phyloP scores from a whole-genome alignment of 2,888 invertebrate genomes.

The Monoplex corrugatus region DNA sequence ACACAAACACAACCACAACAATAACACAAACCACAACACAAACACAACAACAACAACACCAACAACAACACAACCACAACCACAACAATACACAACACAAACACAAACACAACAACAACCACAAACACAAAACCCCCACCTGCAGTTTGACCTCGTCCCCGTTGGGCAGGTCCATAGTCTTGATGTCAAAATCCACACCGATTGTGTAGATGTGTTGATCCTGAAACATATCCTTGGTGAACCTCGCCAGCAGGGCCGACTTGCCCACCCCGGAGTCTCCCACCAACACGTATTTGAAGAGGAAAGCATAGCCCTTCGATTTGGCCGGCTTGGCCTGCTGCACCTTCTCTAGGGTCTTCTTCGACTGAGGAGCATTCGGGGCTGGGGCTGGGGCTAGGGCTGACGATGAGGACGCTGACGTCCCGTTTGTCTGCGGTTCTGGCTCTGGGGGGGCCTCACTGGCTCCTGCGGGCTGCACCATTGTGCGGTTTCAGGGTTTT shows the following conservation, averaged over 20 bases:
- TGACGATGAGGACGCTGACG: too few relatives aligned
- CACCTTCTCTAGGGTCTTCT: background rate
- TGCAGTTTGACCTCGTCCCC: constrained; percentile 41
- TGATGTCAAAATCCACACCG: constrained; percentile 44
- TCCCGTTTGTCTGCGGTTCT: too few relatives aligned
- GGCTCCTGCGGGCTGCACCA: too few relatives aligned
- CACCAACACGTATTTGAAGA: constrained; percentile 37
- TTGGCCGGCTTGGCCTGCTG: background rate
- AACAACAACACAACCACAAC: too few relatives aligned
- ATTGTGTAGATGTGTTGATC: constrained; percentile 9
- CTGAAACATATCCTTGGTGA: background rate
- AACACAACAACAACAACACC: too few relatives aligned
- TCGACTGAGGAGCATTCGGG: background rate
- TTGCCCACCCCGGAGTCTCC: constrained; percentile 37
- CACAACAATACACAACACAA: too few relatives aligned
- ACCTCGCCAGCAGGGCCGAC: constrained; percentile 27
- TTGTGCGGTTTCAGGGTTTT: too few relatives aligned
- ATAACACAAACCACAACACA: too few relatives aligned
- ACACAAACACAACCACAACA: too few relatives aligned
- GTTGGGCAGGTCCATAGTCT: constrained; percentile 9
- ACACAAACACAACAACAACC: too few relatives aligned
- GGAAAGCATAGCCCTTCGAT: constrained; percentile 33
- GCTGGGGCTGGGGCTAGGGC: background rate
- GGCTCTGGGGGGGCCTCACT: too few relatives aligned
- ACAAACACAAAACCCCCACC: too few relatives aligned